phyloP scores from a whole-genome alignment of 1,140 invertebrate genomes.

The Sycobia sp. region DNA sequence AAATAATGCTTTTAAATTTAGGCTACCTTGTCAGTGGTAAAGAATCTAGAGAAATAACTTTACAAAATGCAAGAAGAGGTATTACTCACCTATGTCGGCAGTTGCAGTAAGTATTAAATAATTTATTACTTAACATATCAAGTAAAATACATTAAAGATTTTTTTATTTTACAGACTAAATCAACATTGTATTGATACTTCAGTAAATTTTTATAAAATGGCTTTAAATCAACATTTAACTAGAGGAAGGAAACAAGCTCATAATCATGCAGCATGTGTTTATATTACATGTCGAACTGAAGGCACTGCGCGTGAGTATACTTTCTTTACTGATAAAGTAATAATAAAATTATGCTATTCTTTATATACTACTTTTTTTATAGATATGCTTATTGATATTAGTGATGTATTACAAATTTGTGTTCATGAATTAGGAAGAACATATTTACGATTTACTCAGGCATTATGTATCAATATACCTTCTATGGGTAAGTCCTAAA shows the following conservation, averaged over 20 bases:
- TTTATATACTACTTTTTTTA: slow-evolving; percentile 23
- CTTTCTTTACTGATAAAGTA: slow-evolving; percentile 9
- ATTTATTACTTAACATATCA: slow-evolving; percentile 2
- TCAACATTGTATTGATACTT: slow-evolving; percentile 89
- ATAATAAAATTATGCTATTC: not conserved
- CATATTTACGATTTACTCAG: slow-evolving; percentile 86
- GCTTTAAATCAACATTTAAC: slow-evolving; percentile 87
- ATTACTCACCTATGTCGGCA: slow-evolving; percentile 81
- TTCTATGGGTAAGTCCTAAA: slow-evolving; percentile 77
- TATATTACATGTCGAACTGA: slow-evolving; percentile 97
- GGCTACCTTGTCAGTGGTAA: slow-evolving; percentile 81
- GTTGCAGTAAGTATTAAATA: slow-evolving; percentile 61
- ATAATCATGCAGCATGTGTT: slow-evolving; percentile 95
- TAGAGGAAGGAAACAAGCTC: slow-evolving; percentile 85
- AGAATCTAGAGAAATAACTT: slow-evolving; percentile 88
- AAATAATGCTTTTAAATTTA: slow-evolving; percentile 56
- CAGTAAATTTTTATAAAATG: slow-evolving; percentile 97
- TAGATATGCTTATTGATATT: slow-evolving; percentile 96
- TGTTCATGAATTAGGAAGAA: slow-evolving; percentile 93
- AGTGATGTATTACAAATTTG: slow-evolving; percentile 96
- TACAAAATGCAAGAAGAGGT: slow-evolving; percentile 84
- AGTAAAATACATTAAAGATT: not conserved
- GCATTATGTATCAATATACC: slow-evolving; percentile 93
- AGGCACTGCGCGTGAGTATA: slow-evolving; percentile 89
- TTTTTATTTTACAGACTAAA: slow-evolving; percentile 68